phyloP scores from a whole-genome alignment of 2,797 vertebrate species.

The Anas capensis region DNA sequence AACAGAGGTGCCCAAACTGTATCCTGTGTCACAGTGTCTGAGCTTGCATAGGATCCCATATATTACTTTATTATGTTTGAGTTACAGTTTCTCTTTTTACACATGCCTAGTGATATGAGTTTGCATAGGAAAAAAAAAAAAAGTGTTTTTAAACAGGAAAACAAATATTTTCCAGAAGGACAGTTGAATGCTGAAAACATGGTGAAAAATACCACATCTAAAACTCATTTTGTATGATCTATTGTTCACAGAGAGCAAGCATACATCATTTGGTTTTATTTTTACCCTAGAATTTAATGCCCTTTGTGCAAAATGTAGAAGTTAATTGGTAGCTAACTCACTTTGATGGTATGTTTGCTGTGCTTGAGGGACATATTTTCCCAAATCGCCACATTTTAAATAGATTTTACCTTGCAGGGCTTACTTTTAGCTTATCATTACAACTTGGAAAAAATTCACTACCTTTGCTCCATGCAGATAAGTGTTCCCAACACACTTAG shows the following conservation, averaged over 20 bases:
- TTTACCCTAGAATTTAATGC: conserved; percentile 56
- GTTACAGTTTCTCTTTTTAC: background rate
- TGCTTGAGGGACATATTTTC: conserved; percentile 69
- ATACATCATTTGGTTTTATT: conserved; percentile 67
- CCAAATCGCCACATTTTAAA: conserved; percentile 70
- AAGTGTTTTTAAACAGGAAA: conserved; percentile 27
- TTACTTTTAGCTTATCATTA: conserved; percentile 74
- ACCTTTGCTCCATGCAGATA: conserved; percentile 28
- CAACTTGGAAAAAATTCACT: conserved; percentile 56
- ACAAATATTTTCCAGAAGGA: conserved; percentile 47
- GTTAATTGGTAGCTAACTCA: conserved; percentile 79
- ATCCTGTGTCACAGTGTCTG: background rate
- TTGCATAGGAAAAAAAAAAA: background rate
- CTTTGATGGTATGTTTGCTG: conserved; percentile 70
- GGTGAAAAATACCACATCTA: background rate
- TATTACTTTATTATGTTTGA: background rate
- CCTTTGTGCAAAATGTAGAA: conserved; percentile 70
- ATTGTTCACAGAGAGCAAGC: conserved; percentile 46
- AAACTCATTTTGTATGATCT: conserved; percentile 52
- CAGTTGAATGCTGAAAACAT: conserved; percentile 19
- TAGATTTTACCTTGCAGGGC: conserved; percentile 67
- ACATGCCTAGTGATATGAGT: background rate
- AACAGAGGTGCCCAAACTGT: background rate
- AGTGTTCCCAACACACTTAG: conserved; percentile 51
- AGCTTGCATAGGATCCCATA: background rate